These are phyloP conservation scores for Aphelenchoides besseyi DNA, from an alignment of 1,140 invertebrate species.

Conservation along the genomic window DNA sequence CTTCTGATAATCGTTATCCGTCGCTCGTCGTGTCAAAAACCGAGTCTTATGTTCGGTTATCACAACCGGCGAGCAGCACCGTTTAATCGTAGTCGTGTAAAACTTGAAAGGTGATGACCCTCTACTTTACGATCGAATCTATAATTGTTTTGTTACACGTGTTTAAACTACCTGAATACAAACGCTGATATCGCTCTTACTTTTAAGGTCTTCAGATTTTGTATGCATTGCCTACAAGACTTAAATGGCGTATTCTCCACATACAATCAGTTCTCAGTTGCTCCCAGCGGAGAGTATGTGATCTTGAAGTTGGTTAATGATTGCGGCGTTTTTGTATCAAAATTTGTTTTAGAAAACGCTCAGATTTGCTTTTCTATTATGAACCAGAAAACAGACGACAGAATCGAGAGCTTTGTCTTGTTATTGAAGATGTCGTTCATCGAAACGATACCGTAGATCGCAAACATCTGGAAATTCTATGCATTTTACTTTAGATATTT, in stretches of 20 bases:
- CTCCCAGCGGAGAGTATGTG: conserved; percentile 18
- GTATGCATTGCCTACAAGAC: not conserved
- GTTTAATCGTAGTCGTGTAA: not conserved
- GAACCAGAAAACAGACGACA: conserved; percentile 13
- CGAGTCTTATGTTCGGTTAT: no score
- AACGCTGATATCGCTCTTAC: no score
- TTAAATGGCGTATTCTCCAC: conserved; percentile 10
- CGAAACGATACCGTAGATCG: conserved; percentile 12
- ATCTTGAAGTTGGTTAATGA: conserved; percentile 24
- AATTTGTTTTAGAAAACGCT: conserved; percentile 8
- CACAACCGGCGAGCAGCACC: not conserved
- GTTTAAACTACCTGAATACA: no score
- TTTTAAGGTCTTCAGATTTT: not conserved
- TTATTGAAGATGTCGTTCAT: conserved; percentile 18
- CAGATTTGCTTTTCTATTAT: conserved; percentile 2
- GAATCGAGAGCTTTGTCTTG: conserved; percentile 8
- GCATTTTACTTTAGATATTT: conserved; percentile 25
- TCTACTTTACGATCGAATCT: not conserved
- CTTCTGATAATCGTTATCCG: no score
- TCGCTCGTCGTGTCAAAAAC: no score
- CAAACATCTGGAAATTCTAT: not conserved
- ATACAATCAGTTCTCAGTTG: conserved; percentile 19
- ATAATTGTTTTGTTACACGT: not conserved
- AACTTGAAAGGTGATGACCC: not conserved
- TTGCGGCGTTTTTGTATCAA: conserved; percentile 15